Evolutionary conservation across 2,888 invertebrate species (phyloP).

Genomic region (Pollenia labialis): DNA sequence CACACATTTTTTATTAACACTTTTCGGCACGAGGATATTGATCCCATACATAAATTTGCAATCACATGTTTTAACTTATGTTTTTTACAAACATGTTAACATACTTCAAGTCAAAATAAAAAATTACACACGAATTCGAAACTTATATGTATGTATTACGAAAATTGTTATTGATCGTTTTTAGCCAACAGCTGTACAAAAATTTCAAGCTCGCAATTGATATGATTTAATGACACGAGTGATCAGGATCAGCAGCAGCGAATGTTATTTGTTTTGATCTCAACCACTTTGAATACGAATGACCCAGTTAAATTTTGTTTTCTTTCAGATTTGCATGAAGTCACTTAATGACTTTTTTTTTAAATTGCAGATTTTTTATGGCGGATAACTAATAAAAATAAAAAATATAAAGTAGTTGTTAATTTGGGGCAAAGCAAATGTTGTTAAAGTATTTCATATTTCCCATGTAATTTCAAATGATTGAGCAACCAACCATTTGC

Average conservation of each 20-base stretch:
- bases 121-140: background rate
- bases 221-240: slow-evolving; percentile 3
- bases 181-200: slow-evolving; percentile 50
- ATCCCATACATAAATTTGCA: background rate
- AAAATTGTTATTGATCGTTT: slow-evolving; percentile 58
- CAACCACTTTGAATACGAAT: slow-evolving; percentile 35
- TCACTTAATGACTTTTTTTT: slow-evolving; percentile 18
- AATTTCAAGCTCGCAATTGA: background rate
- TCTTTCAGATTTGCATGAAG: slow-evolving; percentile 15
- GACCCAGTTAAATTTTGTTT: slow-evolving; percentile 45
- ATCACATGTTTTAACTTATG: background rate
- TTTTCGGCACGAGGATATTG: slow-evolving; percentile 65
- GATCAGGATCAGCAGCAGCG: background rate
- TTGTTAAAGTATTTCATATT: background rate
- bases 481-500: no score
- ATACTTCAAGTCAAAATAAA: slow-evolving; percentile 3
- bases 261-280: slow-evolving; percentile 19
- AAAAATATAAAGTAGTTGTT: background rate
- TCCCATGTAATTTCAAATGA: no score
- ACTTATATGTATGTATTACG: background rate
- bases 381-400: background rate
- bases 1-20: slow-evolving; percentile 17
- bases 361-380: background rate
- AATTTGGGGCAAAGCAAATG: background rate
- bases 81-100: slow-evolving; percentile 1